Evolutionary conservation across 2,888 invertebrate genomes (phyloP), one percentile per base, ranked within the genome.

Genomic region (Epistrophe grossulariae): DNA sequence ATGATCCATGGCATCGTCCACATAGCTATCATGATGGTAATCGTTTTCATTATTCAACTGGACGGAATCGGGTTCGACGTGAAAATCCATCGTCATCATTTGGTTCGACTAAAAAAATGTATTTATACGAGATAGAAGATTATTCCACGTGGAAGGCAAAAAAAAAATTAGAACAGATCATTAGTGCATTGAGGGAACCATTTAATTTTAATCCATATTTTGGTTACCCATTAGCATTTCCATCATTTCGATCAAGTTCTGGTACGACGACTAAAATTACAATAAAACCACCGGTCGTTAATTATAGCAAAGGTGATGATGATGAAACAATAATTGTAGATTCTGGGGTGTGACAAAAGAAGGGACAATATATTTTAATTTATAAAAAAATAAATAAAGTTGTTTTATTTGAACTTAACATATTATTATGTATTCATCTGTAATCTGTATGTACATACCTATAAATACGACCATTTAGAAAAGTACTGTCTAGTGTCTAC

Each of bases 1-100:
- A 91, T 72, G 92, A 92, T 90, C 92, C 92, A 24, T 92, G 92
- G 92, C 88, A 88, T 43, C 79, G 59, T 19, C 87, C 82, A 15
- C 74, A 83, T 60, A 71, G 71, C 38, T 87, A 87, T 72, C 64
- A 52, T 4, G 79, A 87, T 28, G 83, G 48, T 7, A 38, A 83
- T 62, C 24, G 24, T 24, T 45, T 52, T 40, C 71, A 72, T 17
- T 87, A 66, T 10, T 83, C 87, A n/a, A 74, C 74, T 57, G 83
- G 87, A 35, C 79, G 79, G 13, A 40, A 55, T 31, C n/a, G 87
- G 10, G 60, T 50, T 62, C 83, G 87, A 35, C 87, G 87, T 19
- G 66, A 79, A 43, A 55, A n/a, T 55, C 55, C 55, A 15, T 55
- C 28, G 15, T 13, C 48, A 1, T 48, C 64, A 17, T 50, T 50